Percentiles rank a stretch among this genome's conserved stretches.
Evolutionary conservation across 2,797 vertebrate genomes (phyloP).

Genomic region (Paedocypris micromegethes): DNA sequence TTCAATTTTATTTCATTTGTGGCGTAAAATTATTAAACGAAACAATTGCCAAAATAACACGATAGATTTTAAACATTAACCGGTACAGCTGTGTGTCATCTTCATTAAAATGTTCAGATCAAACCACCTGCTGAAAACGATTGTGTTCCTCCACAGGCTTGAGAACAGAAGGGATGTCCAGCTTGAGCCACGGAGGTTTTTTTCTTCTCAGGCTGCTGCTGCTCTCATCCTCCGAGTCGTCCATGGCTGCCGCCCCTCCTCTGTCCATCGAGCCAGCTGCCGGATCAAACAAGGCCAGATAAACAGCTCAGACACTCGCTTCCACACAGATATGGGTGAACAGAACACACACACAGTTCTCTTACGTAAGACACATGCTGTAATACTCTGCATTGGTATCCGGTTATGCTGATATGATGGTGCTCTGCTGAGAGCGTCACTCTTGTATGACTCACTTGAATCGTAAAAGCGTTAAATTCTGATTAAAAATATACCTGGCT

Average conservation of each 20-base stretch:
- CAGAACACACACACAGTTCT: constrained; percentile 15
- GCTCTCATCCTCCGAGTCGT: constrained; percentile 72
- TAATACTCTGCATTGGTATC: constrained; percentile 31
- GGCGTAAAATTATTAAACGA: no score
- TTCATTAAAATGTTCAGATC: background rate
- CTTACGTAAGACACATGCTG: constrained; percentile 27
- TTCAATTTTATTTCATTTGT: no score
- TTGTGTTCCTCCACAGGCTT: constrained; percentile 69
- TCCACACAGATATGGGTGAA: constrained; percentile 23
- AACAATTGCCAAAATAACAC: no score
- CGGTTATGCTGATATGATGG: constrained; percentile 12
- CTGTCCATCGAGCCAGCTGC: constrained; percentile 61
- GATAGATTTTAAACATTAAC: no score
- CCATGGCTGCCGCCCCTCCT: constrained; percentile 66
- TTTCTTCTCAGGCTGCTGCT: constrained; percentile 85
- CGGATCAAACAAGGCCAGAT: constrained; percentile 21
- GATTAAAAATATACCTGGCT: no score
- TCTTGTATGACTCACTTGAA: no score
- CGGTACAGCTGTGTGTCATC: no score
- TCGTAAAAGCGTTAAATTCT: no score
- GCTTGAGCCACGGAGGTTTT: constrained; percentile 86
- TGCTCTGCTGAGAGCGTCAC: background rate
- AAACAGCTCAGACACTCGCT: constrained; percentile 12
- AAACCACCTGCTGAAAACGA: constrained; percentile 67
- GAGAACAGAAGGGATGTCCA: constrained; percentile 77